Base-by-base conservation (phyloP, 2,888 invertebrate genomes). In the Nymphalis urticae region DNA sequence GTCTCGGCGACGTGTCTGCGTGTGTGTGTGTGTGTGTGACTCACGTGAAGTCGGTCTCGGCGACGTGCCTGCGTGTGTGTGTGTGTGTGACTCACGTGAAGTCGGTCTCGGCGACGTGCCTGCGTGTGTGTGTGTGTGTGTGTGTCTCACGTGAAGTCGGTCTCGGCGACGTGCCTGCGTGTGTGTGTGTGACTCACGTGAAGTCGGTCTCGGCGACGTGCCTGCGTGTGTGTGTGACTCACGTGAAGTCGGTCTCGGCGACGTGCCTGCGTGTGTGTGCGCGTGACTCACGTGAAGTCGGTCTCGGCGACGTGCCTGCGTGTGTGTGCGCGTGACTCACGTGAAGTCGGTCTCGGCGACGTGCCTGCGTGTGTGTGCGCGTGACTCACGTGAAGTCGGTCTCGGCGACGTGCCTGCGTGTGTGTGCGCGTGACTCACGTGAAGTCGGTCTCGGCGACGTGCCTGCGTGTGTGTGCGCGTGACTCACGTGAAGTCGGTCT, bases 1-100 rank as follows among this genome's bases (percentile, higher is more conserved):
- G n/a, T n/a, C n/a, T n/a, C n/a, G n/a, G n/a, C n/a, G n/a, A n/a
- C n/a, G 48, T 48, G n/a, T 48, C 9, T 19, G 21, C 21, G n/a
- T n/a, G n/a, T n/a, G 21, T 16, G 10, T 42, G 42, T 13, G 13
- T 7, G 10, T 6, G 6, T 6, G 27, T n/a, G 3, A 48, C 70
- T 71, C 58, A 91, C 91, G 80, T 86, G 80, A 87, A 91, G 21
- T 90, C 88, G 21, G 76, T 82, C 78, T 90, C 91, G 19, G 85
- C 73, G 42, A 90, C 88, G 72, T 92, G 92, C 1, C n/a, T n/a
- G n/a, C n/a, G n/a, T n/a, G 81, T 64, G 0, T 85, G 74, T 48
- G 50, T 7, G 8, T 17, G 51, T 21, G 21, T n/a, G 3, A 48
- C 70, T 71, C 58, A 91, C 91, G 80, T 86, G 80, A 87, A 91